phyloP scores from a whole-genome alignment of 2,888 invertebrate genomes.

The Drosophila ezoana region DNA sequence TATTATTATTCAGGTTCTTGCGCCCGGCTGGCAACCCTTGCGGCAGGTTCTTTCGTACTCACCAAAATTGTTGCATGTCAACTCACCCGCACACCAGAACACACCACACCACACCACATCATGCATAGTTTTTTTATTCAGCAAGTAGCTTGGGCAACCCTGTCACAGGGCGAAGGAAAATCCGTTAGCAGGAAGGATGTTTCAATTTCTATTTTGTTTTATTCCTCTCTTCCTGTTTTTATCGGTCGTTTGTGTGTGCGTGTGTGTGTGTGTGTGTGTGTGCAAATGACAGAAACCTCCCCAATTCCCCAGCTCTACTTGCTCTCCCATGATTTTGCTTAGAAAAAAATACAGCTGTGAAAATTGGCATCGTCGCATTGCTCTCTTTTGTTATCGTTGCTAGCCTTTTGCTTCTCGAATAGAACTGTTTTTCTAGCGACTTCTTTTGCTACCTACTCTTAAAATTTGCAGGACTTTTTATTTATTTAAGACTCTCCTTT shows the following conservation, averaged over 20 bases:
- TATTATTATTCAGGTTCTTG: conserved; percentile 57
- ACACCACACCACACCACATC: conserved; percentile 2
- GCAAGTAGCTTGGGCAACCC: conserved; percentile 58
- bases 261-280: conserved; percentile 23
- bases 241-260: conserved; percentile 61
- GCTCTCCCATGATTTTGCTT: conserved; percentile 27
- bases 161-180: conserved; percentile 14
- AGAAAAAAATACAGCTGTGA: conserved; percentile 53
- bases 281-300: conserved; percentile 64
- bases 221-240: conserved; percentile 72
- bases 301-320: conserved; percentile 19
- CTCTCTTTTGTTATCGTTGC: conserved; percentile 41
- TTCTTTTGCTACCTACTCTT: conserved; percentile 43
- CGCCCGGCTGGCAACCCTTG: conserved; percentile 70
- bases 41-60: conserved; percentile 70
- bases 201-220: conserved; percentile 81
- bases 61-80: conserved; percentile 74
- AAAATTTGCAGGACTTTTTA: conserved; percentile 58
- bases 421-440: conserved; percentile 20
- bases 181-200: conserved; percentile 74
- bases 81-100: conserved; percentile 42
- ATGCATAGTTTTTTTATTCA: conserved; percentile 49
- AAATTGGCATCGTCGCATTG: conserved; percentile 68
- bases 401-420: conserved; percentile 32
- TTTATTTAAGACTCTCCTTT: conserved; percentile 66